Percentiles rank a stretch among this genome's conserved stretches.
Evolutionary conservation across 1,140 invertebrate genomes (phyloP).

Genomic region (Chironomus striatipennis): DNA sequence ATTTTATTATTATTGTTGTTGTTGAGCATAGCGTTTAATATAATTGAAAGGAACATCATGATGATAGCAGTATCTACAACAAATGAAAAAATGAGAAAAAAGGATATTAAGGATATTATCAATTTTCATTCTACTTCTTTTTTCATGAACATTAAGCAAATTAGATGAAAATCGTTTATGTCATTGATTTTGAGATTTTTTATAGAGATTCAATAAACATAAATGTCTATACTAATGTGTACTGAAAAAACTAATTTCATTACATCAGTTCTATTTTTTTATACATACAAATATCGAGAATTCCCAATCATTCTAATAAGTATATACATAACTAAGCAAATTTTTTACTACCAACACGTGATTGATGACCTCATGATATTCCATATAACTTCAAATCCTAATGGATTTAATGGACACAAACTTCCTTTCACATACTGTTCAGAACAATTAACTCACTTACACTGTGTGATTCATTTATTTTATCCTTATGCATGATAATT

Average conservation of each 20-base stretch:
- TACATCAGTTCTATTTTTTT: not conserved
- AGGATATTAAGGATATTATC: slow-evolving; percentile 17
- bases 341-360: not conserved
- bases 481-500: not conserved
- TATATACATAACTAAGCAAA: too few relatives aligned
- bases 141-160: slow-evolving; percentile 21
- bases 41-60: slow-evolving; percentile 17
- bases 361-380: slow-evolving; percentile 15
- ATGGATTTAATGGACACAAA: slow-evolving; percentile 2
- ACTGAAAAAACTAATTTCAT: not conserved
- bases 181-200: slow-evolving; percentile 15
- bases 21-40: not conserved
- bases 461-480: not conserved
- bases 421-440: not conserved
- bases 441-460: not conserved
- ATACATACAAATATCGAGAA: too few relatives aligned
- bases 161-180: slow-evolving; percentile 5
- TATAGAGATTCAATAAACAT: not conserved
- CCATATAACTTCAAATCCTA: not conserved
- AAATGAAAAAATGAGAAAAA: not conserved
- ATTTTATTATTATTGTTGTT: slow-evolving; percentile 1
- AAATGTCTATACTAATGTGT: not conserved
- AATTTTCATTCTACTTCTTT: not conserved
- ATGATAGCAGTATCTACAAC: not conserved
- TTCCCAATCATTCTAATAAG: too few relatives aligned